phyloP scores from a whole-genome alignment of 2,797 vertebrate genomes.

The Gambusia yucatana region DNA sequence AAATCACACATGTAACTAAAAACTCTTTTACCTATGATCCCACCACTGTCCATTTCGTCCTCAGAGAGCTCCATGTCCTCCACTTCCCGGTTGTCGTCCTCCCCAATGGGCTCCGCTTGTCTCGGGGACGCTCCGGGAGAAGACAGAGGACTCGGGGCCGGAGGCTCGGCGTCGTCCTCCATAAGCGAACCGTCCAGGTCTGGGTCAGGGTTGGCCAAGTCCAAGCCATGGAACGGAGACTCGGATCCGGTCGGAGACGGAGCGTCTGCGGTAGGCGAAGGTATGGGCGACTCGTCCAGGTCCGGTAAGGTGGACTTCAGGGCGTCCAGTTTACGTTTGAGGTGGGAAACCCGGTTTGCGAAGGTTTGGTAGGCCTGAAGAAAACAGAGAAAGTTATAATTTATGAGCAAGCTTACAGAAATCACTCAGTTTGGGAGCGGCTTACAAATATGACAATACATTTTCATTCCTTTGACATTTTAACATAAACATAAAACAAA shows the following conservation, averaged over 20 bases:
- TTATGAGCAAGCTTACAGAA: neutral
- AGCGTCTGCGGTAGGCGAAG: constrained; percentile 93
- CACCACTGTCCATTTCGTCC: constrained; percentile 78
- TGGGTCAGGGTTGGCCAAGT: constrained; percentile 61
- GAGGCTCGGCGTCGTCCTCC: constrained; percentile 79
- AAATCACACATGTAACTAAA: neutral
- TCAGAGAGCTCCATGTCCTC: constrained; percentile 99
- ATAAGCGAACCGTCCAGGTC: constrained; percentile 79
- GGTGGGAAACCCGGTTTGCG: constrained; percentile 92
- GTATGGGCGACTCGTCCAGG: constrained; percentile 94
- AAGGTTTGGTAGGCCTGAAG: constrained; percentile 95
- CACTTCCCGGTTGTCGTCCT: constrained; percentile 89
- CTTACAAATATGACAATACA: neutral
- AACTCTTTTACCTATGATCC: constrained; percentile 86
- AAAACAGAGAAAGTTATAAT: neutral
- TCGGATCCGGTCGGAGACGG: constrained; percentile 95
- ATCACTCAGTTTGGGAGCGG: neutral
- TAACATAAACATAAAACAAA: neutral
- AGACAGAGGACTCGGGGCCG: constrained; percentile 78
- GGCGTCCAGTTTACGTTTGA: constrained; percentile 96
- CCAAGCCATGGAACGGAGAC: constrained; percentile 90
- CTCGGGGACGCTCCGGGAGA: constrained; percentile 74
- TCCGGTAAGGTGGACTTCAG: constrained; percentile 91
- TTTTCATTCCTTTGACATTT: neutral
- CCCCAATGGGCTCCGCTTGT: constrained; percentile 40